A percentile compares a stretch with the other conserved stretches of the same genome.
Evolutionary conservation across 2,797 vertebrate genomes (phyloP).

Genomic region (Pantherophis alleghaniensis): DNA sequence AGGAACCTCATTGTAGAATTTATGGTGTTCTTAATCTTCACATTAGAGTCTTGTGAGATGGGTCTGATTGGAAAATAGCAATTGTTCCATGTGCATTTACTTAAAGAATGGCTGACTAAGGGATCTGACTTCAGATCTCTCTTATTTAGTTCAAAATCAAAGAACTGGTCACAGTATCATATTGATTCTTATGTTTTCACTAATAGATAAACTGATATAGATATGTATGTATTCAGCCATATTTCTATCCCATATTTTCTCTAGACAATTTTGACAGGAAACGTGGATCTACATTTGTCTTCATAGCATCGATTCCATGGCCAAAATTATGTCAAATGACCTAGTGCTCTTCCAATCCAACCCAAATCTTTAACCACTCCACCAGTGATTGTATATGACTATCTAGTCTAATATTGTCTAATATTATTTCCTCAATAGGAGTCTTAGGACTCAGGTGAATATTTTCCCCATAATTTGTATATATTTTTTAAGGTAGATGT

Average conservation of each 20-base stretch:
- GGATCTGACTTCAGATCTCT: neutral
- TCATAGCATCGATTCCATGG: neutral
- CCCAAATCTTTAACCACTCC: neutral
- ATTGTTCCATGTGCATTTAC: neutral
- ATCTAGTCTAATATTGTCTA: neutral
- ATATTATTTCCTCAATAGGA: neutral
- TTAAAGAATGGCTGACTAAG: neutral
- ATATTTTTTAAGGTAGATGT: neutral
- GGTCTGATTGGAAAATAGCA: neutral
- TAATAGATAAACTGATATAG: neutral
- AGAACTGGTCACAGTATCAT: too few relatives aligned
- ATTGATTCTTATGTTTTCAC: neutral
- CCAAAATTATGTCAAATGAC: neutral
- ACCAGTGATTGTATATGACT: neutral
- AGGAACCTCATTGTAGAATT: neutral
- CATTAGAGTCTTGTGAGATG: neutral
- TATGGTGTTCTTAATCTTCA: neutral
- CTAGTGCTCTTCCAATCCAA: neutral
- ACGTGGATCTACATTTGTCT: neutral
- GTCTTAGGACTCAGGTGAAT: too few relatives aligned
- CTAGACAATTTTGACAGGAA: neutral
- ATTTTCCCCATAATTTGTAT: neutral
- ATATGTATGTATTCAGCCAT: neutral
- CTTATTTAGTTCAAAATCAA: neutral
- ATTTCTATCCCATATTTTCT: neutral